These are phyloP conservation scores for Notechis scutatus DNA, from an alignment of 2,113 vertebrate species.

Conservation along the genomic window DNA sequence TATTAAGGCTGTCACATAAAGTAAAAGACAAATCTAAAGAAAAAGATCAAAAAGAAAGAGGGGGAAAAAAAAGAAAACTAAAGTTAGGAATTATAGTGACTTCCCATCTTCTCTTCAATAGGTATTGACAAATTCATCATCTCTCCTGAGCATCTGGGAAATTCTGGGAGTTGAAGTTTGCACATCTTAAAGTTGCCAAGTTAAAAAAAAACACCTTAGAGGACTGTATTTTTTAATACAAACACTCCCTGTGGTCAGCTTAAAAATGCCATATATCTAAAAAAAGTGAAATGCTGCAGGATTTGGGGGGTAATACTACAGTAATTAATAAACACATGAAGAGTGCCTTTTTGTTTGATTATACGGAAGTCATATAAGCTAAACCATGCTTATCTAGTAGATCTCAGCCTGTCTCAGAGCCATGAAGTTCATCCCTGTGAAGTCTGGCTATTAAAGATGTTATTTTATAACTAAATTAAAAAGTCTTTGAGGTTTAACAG, in stretches of 20 bases:
- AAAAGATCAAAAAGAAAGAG: neutral
- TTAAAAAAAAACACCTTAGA: neutral
- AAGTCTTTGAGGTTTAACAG: neutral
- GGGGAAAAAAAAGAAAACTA: neutral
- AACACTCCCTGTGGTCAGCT: neutral
- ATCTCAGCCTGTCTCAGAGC: neutral
- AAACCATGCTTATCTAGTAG: constrained; percentile 28
- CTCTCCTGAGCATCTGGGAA: neutral
- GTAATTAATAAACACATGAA: constrained; percentile 2
- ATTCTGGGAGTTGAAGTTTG: neutral
- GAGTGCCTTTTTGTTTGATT: neutral
- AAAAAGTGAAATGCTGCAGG: neutral
- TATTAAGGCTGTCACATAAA: neutral
- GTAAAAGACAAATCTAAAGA: neutral
- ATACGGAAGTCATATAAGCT: neutral
- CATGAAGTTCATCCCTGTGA: neutral
- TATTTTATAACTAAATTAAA: constrained; percentile 1
- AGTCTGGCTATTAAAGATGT: neutral
- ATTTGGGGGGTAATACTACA: neutral
- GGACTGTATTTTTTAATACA: neutral
- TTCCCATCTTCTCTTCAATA: neutral
- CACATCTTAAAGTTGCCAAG: neutral
- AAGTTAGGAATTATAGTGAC: neutral
- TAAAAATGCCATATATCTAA: neutral
- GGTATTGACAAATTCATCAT: neutral